These are phyloP conservation scores for Phycodurus eques DNA, from an alignment of 2,113 vertebrate species.

Conservation along the genomic window DNA sequence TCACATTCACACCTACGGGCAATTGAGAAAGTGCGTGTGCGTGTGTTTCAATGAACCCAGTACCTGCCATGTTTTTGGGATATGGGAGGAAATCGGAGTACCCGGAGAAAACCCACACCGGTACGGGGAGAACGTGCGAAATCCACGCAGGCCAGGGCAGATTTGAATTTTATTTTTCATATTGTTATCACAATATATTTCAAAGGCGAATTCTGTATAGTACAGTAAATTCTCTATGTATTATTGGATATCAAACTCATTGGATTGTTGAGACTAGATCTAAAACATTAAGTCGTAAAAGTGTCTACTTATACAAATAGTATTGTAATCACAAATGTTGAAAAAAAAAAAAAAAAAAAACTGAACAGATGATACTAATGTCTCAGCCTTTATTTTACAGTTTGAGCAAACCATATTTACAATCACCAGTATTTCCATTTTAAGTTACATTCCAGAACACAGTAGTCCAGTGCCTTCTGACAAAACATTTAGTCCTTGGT, in stretches of 20 bases:
- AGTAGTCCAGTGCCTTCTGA: slow-evolving; percentile 45
- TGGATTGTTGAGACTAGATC: not conserved
- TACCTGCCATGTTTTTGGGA: too few relatives aligned
- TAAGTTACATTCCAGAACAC: slow-evolving; percentile 33
- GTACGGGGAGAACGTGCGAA: too few relatives aligned
- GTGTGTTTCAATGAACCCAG: too few relatives aligned
- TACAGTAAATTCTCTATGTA: not conserved
- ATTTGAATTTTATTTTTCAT: not conserved
- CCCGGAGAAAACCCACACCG: too few relatives aligned
- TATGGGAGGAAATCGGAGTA: too few relatives aligned
- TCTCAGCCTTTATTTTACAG: slow-evolving; percentile 44
- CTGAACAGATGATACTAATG: not conserved
- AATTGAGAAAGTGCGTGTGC: too few relatives aligned
- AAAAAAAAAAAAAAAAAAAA: slow-evolving; percentile 4
- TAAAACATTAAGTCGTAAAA: not conserved
- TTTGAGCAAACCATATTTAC: slow-evolving; percentile 24
- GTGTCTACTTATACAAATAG: not conserved
- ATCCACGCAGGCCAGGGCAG: too few relatives aligned
- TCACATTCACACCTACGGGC: too few relatives aligned
- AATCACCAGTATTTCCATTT: slow-evolving; percentile 30
- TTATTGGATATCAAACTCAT: not conserved
- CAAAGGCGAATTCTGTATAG: not conserved
- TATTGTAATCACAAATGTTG: not conserved
- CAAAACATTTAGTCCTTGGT: slow-evolving; percentile 33
- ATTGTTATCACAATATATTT: not conserved